Base-by-base conservation (phyloP, 2,113 vertebrate species). In the Oreochromis aureus region DNA sequence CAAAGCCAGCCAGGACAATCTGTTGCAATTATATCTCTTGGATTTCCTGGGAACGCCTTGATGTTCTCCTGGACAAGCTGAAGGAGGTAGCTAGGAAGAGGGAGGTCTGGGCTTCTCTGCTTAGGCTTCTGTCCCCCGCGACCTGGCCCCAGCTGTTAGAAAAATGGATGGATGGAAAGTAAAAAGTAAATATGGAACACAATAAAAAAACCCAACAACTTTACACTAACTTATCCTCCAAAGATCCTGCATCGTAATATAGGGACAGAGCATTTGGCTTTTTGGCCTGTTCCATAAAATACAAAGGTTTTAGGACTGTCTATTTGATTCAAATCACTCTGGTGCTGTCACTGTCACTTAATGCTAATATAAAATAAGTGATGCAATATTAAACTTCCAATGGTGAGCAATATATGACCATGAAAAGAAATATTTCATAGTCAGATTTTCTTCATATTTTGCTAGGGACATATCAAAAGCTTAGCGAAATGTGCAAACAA, bases 1-100 rank as follows among this genome's bases (percentile, higher is more conserved):
- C 41, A 27, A 46, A 73, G 41, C 13, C 30, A 34, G 5, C 2
- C 8, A 1, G 0, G 3, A 18, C 30, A 61, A 0, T 61, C 16
- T 0, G 1, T 61, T 32, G 1, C 4, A 18, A 5, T 32, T 18
- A 61, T 34, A 32, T 61, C 30, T 10, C 58, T 61, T 34, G 58
- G 16, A 2, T 19, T 32, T 18, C 58, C 58, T 34, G 58, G 30
- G 16, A 61, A 32, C 12, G 30, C 3, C 8, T 34, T 61, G 15
- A 18, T 59, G 58, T 61, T 61, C 8, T 5, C 27, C 27, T 10
- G 58, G 58, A 61, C 15, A 3, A 10, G 16, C 58, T 34, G 58
- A 5, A 10, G 30, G 58, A 61, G 30, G 0, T 61, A 18, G 8
- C 15, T 61, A 4, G 30, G 58, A 19, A 4, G 58, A 61, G 3